Base-by-base conservation (phyloP, 2,888 invertebrate genomes). In the Zygogramma bicolorata region DNA sequence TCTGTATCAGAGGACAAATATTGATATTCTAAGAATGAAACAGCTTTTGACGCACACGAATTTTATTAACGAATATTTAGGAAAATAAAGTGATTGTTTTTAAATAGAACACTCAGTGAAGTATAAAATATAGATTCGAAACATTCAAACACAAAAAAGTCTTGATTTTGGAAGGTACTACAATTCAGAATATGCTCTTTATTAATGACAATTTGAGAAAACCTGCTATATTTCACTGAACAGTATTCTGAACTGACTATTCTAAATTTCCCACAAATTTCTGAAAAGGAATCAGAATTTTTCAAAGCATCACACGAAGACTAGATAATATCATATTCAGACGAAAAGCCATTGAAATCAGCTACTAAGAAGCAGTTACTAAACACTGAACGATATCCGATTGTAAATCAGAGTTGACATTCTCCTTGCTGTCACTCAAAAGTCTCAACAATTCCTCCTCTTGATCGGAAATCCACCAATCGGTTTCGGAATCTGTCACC, bases 381-480 rank as follows among this genome's bases (percentile, higher is more conserved):
- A 85, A 77, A 81, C 86, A 86, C 74, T 83, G 86, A 74, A 84
- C 82, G 79, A 88, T 87, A 83, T 88, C 87, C 77, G 87, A 84
- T 81, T 86, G 86, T 75, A 86, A 83, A 74, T 81, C 80, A 63
- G 84, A 80, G 76, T 90, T 91, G 77, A 91, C 89, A 76, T 91
- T 91, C 83, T 92, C 91, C 78, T 91, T 90, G 80, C 91, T 91
- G 85, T 91, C 92, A 87, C 93, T 93, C 80, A 93, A 88, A 81
- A 94, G 91, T 81, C 92, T 92, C 81, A 94, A 88, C 61, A 94
- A 89, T 87, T 94, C 94, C 79, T 94, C 94, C 84, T 94, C 94
- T 87, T 93, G 93, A 85, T 94, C 93, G 20, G 94, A 94, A 85
- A 92, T 91, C 89, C 93, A 92, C 89, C 93, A 90, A 85, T 94